Base-by-base conservation (phyloP, 1,140 invertebrate genomes). In the Heliconius hermathena region DNA sequence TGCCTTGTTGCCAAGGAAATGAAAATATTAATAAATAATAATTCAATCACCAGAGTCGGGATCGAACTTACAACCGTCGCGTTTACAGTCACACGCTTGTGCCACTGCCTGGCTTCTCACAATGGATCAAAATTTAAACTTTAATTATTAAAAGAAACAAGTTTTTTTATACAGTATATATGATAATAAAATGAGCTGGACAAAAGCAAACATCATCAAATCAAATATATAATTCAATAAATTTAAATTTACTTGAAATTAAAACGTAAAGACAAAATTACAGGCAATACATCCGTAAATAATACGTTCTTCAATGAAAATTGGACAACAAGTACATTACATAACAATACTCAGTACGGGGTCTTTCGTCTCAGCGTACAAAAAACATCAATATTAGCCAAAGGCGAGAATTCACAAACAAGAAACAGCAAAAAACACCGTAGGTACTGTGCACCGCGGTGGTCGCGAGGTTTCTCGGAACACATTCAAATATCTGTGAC, bases 391-490 rank as follows among this genome's bases (percentile, higher is more conserved):
- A 57, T 49, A 54, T 36, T 38, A 38, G 33, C 33, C 71, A 36
- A 13, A 22, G 26, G 9, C 60, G 26, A 66, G 13, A 29, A 66
- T 20, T 36, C 33, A 26, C 60, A 66, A 18, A 66, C 54, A 22
- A 11, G 8, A 46, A 60, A 60, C 52, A 22, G 9, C 54, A 60
- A 60, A 66, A 66, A 66, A 26, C 26, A 18, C 26, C 13, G 26
- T 66, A 22, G n/a, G 3, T n/a, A 29, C 13, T 29, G 29, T 66
- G 13, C 60, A 29, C 16, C 26, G 26, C 16, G 71, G 71, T 72
- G 33, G 36, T 72, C 71, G 36, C 33, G 38, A 4, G n/a, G 70
- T 71, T 72, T 72, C 71, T 72, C 8, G 36, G 71, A 72, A 72
- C 20, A 20, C 71, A 22, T 38, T 72, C 36, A 38, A 72, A 72